Conservation (phyloP, 2,113 vertebrate species). For the Aythya baeri region DNA sequence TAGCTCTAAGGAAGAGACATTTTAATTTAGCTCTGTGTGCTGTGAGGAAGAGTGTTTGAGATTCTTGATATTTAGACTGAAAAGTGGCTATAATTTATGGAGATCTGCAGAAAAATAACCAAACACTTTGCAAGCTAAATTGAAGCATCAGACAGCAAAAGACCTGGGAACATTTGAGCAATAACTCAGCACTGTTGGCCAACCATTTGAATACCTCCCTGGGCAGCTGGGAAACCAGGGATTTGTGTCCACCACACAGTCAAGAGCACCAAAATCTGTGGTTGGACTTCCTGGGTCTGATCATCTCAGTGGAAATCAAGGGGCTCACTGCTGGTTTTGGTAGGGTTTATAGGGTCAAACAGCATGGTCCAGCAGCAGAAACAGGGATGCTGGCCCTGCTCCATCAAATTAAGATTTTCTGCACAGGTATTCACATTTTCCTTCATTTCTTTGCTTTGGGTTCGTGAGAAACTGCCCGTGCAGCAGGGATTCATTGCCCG, state of each 20-base stretch:
- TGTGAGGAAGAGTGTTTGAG: not conserved
- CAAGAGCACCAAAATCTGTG: not conserved
- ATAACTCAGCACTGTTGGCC: not conserved
- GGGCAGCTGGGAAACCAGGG: not conserved
- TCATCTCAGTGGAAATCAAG: not conserved
- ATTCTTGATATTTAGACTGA: not conserved
- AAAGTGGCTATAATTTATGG: not conserved
- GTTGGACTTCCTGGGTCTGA: not conserved
- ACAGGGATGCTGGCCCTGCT: not conserved
- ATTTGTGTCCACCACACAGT: not conserved
- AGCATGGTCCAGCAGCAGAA: not conserved
- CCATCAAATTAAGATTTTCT: not conserved
- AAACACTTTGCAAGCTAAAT: not conserved
- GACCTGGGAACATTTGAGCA: not conserved
- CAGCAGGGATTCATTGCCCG: not conserved
- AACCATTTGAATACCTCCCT: not conserved
- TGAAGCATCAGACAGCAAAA: not conserved
- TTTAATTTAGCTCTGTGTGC: not conserved
- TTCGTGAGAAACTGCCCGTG: not conserved
- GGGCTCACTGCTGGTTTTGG: not conserved
- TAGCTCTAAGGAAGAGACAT: conserved; percentile 1
- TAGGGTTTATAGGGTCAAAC: not conserved
- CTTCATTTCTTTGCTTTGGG: not conserved
- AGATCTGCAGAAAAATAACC: not conserved
- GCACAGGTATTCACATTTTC: not conserved